A percentile compares a stretch with the other conserved stretches of the same genome.
Evolutionary conservation across 2,797 vertebrate species (phyloP).

Genomic region (Malurus leucopterus): DNA sequence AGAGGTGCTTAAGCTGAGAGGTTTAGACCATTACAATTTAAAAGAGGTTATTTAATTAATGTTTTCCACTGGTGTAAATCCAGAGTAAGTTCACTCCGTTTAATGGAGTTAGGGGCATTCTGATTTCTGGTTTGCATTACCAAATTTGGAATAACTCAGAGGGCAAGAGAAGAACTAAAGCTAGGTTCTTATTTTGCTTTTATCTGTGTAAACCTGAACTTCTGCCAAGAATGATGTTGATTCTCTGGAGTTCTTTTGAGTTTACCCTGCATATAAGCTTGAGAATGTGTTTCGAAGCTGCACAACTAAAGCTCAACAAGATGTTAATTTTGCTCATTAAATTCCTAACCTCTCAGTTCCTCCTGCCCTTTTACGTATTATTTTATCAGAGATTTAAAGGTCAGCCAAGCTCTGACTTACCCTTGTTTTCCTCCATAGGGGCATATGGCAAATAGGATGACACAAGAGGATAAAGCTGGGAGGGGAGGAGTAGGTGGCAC

Average conservation of each 20-base stretch:
- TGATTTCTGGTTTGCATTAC: neutral
- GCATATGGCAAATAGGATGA: conserved; percentile 10
- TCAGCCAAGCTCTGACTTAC: conserved; percentile 49
- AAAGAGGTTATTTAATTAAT: neutral
- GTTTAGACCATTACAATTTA: neutral
- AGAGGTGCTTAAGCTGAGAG: neutral
- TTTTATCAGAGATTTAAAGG: conserved; percentile 56
- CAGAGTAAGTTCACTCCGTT: neutral
- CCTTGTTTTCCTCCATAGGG: conserved; percentile 7
- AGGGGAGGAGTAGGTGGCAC: conserved; percentile 28
- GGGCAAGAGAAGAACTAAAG: neutral
- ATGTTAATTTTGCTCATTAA: conserved; percentile 23
- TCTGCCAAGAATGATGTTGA: neutral
- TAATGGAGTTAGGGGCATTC: neutral
- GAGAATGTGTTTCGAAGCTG: neutral
- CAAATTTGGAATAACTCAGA: neutral
- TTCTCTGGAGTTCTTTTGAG: neutral
- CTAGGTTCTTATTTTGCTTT: neutral
- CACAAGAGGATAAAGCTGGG: neutral
- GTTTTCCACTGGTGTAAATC: neutral
- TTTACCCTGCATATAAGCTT: neutral
- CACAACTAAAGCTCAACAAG: neutral
- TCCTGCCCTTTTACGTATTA: conserved; percentile 34
- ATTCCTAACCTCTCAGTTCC: conserved; percentile 13
- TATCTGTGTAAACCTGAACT: neutral